These are phyloP conservation scores for Cylindroiulus punctatus DNA, from an alignment of 2,888 invertebrate genomes.

Conservation along the genomic window DNA sequence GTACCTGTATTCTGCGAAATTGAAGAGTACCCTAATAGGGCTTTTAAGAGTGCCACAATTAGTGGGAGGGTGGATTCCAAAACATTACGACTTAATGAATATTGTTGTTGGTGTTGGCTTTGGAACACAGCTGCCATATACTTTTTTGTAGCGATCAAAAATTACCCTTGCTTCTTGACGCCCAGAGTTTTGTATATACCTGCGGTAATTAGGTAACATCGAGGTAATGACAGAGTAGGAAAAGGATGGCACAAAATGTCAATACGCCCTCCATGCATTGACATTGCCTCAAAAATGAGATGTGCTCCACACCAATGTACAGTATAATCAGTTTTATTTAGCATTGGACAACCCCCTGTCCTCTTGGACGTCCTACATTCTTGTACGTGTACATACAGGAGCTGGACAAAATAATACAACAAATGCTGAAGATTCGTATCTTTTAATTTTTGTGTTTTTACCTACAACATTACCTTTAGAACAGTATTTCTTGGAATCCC, in stretches of 20 bases:
- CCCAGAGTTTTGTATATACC: not conserved
- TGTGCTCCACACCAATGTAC: too few species aligned
- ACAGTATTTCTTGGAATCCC: too few species aligned
- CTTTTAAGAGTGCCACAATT: conserved; percentile 38
- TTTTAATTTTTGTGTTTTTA: too few species aligned
- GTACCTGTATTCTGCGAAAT: not conserved
- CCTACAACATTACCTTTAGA: too few species aligned
- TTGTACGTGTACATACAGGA: too few species aligned
- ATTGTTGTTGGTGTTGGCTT: conserved; percentile 15
- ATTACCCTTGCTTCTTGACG: not conserved
- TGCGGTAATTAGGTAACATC: conserved; percentile 30
- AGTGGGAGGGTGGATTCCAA: not conserved
- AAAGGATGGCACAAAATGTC: not conserved
- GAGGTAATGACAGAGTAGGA: not conserved
- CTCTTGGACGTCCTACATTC: too few species aligned
- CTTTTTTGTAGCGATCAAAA: not conserved
- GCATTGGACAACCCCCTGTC: too few species aligned
- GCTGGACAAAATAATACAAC: too few species aligned
- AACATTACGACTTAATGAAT: conserved; percentile 45
- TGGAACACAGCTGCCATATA: not conserved
- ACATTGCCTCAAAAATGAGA: too few species aligned
- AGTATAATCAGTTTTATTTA: too few species aligned
- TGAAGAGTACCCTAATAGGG: not conserved
- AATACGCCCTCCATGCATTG: conserved; percentile 23
- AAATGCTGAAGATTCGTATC: too few species aligned